These are phyloP conservation scores for Dendrolimus houi DNA, from an alignment of 2,888 invertebrate species.

Conservation along the genomic window DNA sequence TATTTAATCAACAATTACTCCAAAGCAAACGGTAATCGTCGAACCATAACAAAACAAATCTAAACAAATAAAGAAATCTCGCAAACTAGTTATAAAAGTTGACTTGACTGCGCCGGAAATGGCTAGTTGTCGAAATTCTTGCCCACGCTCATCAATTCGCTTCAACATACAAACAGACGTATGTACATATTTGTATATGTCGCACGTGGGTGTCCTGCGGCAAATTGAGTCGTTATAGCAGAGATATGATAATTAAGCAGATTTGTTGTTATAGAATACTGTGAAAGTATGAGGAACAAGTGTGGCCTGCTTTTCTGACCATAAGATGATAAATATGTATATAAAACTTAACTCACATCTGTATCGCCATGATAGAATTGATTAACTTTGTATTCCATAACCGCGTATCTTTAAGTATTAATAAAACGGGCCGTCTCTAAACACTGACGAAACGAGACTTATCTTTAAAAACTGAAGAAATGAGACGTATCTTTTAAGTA, in stretches of 20 bases:
- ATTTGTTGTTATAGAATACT: background rate
- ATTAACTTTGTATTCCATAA: too few relatives aligned
- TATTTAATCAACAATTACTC: background rate
- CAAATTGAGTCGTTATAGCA: background rate
- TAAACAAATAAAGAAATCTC: conserved; percentile 8
- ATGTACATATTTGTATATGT: conserved; percentile 13
- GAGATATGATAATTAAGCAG: background rate
- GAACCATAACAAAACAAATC: background rate
- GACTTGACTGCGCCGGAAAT: conserved; percentile 24
- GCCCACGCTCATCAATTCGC: conserved; percentile 31
- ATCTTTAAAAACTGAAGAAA: too few relatives aligned
- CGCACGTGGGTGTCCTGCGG: conserved; percentile 10
- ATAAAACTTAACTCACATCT: too few relatives aligned
- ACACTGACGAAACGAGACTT: too few relatives aligned
- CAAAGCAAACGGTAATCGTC: background rate
- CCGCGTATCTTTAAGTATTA: too few relatives aligned
- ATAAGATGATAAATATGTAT: too few relatives aligned
- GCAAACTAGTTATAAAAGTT: conserved; percentile 11
- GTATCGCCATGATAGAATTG: too few relatives aligned
- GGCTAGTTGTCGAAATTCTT: conserved; percentile 30
- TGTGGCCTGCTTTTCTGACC: too few relatives aligned
- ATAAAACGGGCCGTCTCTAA: too few relatives aligned
- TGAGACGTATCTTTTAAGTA: too few relatives aligned
- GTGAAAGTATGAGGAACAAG: background rate
- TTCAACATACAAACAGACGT: conserved; percentile 16